These are phyloP conservation scores for Drosophila subpulchrella DNA, from an alignment of 1,140 invertebrate genomes.

Conservation along the genomic window DNA sequence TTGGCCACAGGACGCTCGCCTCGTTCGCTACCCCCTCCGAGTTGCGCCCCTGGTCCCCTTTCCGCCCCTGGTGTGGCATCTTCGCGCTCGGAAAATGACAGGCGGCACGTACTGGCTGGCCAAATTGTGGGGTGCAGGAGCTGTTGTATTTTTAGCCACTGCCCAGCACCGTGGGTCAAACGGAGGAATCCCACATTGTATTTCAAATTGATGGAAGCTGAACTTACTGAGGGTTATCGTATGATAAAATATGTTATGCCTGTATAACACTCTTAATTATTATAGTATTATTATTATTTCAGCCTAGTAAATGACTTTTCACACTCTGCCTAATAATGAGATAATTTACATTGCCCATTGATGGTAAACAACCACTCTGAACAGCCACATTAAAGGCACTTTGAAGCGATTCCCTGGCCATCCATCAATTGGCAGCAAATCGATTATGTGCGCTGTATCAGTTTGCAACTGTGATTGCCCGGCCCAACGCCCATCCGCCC, in stretches of 20 bases:
- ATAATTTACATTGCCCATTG: constrained; percentile 12
- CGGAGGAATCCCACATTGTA: not conserved
- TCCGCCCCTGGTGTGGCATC: constrained; percentile 10
- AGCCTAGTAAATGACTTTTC: no score
- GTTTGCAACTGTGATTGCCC: constrained; percentile 30
- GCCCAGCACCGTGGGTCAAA: constrained; percentile 29
- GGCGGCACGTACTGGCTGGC: constrained; percentile 62
- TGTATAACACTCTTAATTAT: no score
- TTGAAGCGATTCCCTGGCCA: constrained; percentile 16
- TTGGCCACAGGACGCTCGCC: constrained; percentile 69
- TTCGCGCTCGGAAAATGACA: constrained; percentile 24
- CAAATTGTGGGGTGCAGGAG: constrained; percentile 60
- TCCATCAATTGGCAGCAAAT: constrained; percentile 44
- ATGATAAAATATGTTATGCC: no score
- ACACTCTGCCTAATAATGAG: constrained; percentile 1
- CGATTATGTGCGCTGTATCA: constrained; percentile 40
- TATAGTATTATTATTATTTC: no score
- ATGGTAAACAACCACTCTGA: not conserved
- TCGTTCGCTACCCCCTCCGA: not conserved
- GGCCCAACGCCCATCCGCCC: not conserved
- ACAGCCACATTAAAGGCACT: constrained; percentile 11
- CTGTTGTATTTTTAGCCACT: constrained; percentile 70
- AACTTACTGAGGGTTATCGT: not conserved
- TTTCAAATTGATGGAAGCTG: not conserved
- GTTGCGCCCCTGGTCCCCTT: not conserved